These are phyloP conservation scores for Benthosema pterotum DNA, from an alignment of 2,797 vertebrate genomes.

Conservation along the genomic window DNA sequence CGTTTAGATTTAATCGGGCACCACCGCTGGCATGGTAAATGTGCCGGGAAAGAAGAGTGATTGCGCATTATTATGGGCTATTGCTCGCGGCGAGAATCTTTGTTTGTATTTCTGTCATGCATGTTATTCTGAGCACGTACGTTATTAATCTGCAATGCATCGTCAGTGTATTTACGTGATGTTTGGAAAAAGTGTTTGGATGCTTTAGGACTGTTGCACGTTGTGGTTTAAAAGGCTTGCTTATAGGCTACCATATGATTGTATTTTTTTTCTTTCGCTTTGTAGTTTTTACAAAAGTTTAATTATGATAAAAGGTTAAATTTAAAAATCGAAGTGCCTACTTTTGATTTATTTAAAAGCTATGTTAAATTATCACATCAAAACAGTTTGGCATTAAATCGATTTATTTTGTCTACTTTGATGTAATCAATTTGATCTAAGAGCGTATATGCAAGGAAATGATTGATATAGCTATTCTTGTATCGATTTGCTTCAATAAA, in stretches of 20 bases:
- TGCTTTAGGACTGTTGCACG: slow-evolving; percentile 12
- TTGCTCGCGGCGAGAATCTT: slow-evolving; percentile 7
- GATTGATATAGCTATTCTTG: slow-evolving; percentile 33
- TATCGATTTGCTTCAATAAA: slow-evolving; percentile 49
- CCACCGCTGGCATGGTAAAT: slow-evolving; percentile 24
- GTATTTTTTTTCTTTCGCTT: not conserved
- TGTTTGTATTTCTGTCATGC: slow-evolving; percentile 15
- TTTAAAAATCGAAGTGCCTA: slow-evolving; percentile 4
- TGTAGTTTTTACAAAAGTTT: not conserved
- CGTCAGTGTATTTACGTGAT: not conserved
- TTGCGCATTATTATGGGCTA: slow-evolving; percentile 3
- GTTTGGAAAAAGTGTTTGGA: not conserved
- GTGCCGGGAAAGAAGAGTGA: slow-evolving; percentile 28
- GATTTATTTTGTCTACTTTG: slow-evolving; percentile 44
- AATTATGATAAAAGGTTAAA: slow-evolving; percentile 16
- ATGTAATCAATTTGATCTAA: slow-evolving; percentile 22
- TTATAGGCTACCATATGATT: not conserved
- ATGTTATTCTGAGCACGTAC: slow-evolving; percentile 10
- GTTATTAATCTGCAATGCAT: slow-evolving; percentile 28
- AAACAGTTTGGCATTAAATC: slow-evolving; percentile 41
- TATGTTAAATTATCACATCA: slow-evolving; percentile 29
- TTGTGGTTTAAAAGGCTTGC: slow-evolving; percentile 15
- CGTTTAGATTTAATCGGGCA: slow-evolving; percentile 56
- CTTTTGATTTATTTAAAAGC: slow-evolving; percentile 26
- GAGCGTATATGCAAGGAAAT: slow-evolving; percentile 29